Conservation (phyloP, 2,113 vertebrate genomes). For the Actenoides hombroni region DNA sequence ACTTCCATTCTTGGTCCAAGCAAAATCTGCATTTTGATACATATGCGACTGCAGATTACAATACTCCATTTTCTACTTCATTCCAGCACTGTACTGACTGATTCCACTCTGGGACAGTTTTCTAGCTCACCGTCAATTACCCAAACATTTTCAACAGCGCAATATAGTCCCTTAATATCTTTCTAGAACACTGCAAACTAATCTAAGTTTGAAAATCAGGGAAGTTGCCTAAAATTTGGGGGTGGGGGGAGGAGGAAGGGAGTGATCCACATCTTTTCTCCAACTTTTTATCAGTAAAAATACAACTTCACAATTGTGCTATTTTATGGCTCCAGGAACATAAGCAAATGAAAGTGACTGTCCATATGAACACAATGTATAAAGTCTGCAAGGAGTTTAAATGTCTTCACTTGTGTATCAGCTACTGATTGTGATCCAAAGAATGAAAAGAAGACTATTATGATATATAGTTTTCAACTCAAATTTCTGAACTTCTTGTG, state of each 20-base stretch:
- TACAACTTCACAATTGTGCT: neutral
- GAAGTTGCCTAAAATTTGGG: neutral
- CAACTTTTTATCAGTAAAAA: neutral
- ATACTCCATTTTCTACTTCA: neutral
- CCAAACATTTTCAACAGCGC: neutral
- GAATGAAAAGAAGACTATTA: neutral
- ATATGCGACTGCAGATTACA: neutral
- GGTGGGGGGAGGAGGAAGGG: too few relatives aligned
- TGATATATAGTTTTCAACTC: neutral
- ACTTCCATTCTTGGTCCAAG: neutral
- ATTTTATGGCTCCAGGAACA: neutral
- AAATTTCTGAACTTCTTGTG: neutral
- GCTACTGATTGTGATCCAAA: neutral
- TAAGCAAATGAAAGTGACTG: neutral
- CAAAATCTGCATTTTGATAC: neutral
- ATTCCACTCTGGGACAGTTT: neutral
- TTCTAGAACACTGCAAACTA: neutral
- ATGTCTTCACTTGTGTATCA: neutral
- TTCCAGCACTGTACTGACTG: neutral
- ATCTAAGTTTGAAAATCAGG: neutral
- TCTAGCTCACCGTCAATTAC: neutral
- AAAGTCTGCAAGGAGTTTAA: neutral
- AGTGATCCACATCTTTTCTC: neutral
- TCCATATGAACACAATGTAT: neutral
- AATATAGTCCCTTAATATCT: neutral